These are phyloP conservation scores for Drosophila mayaguana DNA, from an alignment of 2,888 invertebrate genomes.

Conservation along the genomic window DNA sequence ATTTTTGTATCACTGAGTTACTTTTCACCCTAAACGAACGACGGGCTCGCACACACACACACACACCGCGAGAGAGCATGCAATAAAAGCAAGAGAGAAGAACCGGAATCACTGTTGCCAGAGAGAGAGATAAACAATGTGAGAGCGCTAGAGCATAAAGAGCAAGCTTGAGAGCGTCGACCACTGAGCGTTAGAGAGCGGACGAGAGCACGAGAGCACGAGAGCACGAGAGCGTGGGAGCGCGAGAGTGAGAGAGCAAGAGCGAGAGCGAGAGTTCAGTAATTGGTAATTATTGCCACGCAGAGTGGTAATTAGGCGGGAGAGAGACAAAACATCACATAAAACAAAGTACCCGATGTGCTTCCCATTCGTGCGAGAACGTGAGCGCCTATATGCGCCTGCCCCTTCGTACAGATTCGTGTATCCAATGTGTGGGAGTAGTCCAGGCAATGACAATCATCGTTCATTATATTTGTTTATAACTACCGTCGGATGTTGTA, in stretches of 20 bases:
- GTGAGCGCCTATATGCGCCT: constrained; percentile 41
- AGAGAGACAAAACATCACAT: constrained; percentile 62
- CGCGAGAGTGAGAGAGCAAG: neutral
- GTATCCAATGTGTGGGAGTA: constrained; percentile 62
- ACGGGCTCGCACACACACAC: constrained; percentile 12
- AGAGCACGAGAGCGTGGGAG: constrained; percentile 6
- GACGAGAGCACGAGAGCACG: constrained; percentile 1
- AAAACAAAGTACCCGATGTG: constrained; percentile 72
- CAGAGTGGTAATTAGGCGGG: constrained; percentile 77
- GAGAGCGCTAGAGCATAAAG: constrained; percentile 1
- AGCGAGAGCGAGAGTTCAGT: constrained; percentile 39
- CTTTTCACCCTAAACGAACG: constrained; percentile 47
- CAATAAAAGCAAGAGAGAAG: constrained; percentile 14
- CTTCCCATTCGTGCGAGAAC: constrained; percentile 38
- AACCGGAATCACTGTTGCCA: constrained; percentile 38
- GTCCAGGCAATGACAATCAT: constrained; percentile 58
- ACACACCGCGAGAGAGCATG: neutral
- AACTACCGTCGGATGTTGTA: constrained; percentile 59
- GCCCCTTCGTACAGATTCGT: constrained; percentile 5
- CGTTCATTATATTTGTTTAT: constrained; percentile 60
- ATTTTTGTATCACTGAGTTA: constrained; percentile 43
- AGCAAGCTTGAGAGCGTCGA: constrained; percentile 3
- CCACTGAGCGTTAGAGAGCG: constrained; percentile 13
- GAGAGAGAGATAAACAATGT: constrained; percentile 12
- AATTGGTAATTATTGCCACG: constrained; percentile 78